Base-by-base conservation (phyloP, 2,888 invertebrate genomes). In the Cheilosia vulpina region DNA sequence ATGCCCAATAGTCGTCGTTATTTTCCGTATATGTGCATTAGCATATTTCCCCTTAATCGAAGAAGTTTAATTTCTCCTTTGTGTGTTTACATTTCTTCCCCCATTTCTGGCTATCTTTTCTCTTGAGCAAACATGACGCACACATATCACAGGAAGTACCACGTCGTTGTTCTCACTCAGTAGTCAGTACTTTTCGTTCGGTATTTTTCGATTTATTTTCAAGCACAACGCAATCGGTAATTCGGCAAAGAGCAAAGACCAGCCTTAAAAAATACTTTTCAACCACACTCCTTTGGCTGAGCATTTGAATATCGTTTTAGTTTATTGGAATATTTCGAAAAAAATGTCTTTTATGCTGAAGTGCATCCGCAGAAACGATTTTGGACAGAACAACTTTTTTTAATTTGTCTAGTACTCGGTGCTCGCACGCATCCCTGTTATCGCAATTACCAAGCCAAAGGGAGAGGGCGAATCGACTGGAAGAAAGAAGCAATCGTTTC, bases 101-200 rank as follows among this genome's bases (percentile, higher is more conserved):
- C 53, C 19, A 19, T 38, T 11, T 72, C 24, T 65, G 57, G 53
- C 69, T 52, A 31, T 62, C 81, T 50, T 50, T 71, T 19, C 58
- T 80, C 76, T 66, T 63, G 45, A 63, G 34, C 71, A 62, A 80
- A 85, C 73, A 81, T 85, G 77, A 82, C 82, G 72, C 77, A 82
- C 72, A 66, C 58, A 31, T 58, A 78, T 52, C 65, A 66, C 65
- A 66, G 76, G 76, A 80, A 85, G 66, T 80, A 85, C 85, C 85
- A 85, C 85, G 85, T 85, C 85, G 85, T 72, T 84, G 71, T 62
- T 83, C 80, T 57, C 47, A 58, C 41, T 62, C 55, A 53, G 17
- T 9, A n/a, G 45, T 45, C 50, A 62, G 47, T 75, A 53, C 41
- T 75, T 79, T 69, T 60, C 50, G 62, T 68, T 76, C 71, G 76